Conservation (phyloP, 30 jellyfish, hydroid and myxozoan species). For the Phacellophora camtschatica region DNA sequence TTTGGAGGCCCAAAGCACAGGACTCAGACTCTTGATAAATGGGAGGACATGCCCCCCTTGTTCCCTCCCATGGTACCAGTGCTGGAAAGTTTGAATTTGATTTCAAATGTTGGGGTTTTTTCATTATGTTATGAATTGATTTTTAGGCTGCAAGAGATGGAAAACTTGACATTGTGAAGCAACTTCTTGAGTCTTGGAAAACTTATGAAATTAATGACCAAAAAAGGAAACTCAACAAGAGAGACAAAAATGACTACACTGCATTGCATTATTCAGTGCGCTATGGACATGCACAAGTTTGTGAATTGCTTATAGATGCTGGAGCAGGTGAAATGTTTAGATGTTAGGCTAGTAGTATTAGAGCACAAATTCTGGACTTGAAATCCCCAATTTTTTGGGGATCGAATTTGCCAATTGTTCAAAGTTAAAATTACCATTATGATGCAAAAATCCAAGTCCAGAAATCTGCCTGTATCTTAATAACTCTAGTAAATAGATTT, state of each 20-base stretch:
- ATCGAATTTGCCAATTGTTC: too few species aligned
- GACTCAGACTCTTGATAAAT: too few species aligned
- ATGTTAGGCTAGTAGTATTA: too few species aligned
- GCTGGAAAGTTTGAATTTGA: background rate
- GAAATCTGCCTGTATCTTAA: too few species aligned
- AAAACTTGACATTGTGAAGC: background rate
- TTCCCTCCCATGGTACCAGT: background rate
- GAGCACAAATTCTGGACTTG: too few species aligned
- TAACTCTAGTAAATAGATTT: too few species aligned
- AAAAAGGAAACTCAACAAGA: conserved; percentile 43
- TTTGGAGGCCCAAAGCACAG: too few species aligned
- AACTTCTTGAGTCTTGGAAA: background rate
- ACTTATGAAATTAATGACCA: background rate
- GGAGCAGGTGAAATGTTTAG: conserved; percentile 81
- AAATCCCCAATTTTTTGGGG: too few species aligned
- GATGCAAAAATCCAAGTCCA: too few species aligned
- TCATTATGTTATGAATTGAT: background rate
- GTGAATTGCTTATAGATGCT: background rate
- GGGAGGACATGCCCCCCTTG: background rate
- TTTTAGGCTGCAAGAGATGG: conserved; percentile 60
- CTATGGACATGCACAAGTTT: conserved; percentile 62
- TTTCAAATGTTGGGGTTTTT: background rate
- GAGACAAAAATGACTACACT: conserved; percentile 51
- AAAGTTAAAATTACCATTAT: too few species aligned
- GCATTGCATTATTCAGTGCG: conserved; percentile 84